phyloP scores from a whole-genome alignment of 2,113 vertebrate genomes.

The Pseudolaguvia tuberculata region DNA sequence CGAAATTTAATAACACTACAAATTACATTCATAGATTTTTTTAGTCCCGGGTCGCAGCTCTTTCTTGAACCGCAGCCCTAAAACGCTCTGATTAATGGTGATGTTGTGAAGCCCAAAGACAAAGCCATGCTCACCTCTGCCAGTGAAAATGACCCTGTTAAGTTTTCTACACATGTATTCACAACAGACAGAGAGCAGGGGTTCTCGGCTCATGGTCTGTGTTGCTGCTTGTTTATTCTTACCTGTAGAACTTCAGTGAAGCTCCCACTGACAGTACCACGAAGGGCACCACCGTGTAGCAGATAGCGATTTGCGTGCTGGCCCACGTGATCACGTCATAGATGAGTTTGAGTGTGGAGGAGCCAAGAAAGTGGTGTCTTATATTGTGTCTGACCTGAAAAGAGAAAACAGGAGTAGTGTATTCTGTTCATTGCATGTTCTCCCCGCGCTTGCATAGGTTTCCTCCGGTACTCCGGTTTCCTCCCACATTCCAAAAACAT shows the following conservation, averaged over 20 bases:
- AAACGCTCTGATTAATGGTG: conserved; percentile 55
- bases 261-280: conserved; percentile 86
- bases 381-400: conserved; percentile 85
- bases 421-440: too few species aligned
- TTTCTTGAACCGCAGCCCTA: conserved; percentile 42
- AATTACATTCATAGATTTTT: conserved; percentile 36
- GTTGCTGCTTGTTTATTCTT: conserved; percentile 44
- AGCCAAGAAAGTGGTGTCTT: conserved; percentile 79
- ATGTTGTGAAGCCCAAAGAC: not conserved
- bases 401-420: conserved; percentile 16
- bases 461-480: too few species aligned
- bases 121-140: conserved; percentile 10
- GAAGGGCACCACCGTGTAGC: conserved; percentile 94
- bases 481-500: too few species aligned
- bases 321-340: conserved; percentile 89
- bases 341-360: conserved; percentile 73
- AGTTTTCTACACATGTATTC: not conserved
- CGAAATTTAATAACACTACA: conserved; percentile 41
- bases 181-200: not conserved
- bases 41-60: conserved; percentile 47
- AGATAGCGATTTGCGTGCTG: conserved; percentile 85
- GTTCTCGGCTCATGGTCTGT: not conserved
- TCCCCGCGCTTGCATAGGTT: too few species aligned
- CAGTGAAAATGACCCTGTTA: not conserved
- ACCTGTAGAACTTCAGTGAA: conserved; percentile 91